Conservation (phyloP, 2,888 invertebrate genomes). For the Carabus problematicus region DNA sequence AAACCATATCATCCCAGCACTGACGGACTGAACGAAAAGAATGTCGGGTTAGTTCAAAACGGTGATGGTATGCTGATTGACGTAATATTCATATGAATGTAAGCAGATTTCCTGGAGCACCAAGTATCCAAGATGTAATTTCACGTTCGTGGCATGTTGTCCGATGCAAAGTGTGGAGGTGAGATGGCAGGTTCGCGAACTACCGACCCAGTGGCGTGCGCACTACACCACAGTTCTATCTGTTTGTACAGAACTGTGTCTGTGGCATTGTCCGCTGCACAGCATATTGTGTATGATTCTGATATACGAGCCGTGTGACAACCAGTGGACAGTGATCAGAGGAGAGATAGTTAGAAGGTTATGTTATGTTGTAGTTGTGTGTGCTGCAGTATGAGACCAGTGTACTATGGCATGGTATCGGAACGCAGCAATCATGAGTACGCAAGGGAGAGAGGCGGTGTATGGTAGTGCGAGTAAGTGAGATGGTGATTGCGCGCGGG, state of each 20-base stretch:
- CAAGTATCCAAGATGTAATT: constrained; percentile 29
- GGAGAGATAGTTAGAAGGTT: background rate
- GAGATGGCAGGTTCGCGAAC: constrained; percentile 22
- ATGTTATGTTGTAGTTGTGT: background rate
- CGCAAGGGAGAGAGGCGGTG: background rate
- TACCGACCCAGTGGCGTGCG: constrained; percentile 3
- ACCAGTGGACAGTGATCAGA: background rate
- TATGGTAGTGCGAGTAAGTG: constrained; percentile 2
- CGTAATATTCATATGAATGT: constrained; percentile 28
- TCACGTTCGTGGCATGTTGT: constrained; percentile 20
- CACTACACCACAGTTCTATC: background rate
- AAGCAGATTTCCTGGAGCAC: constrained; percentile 9
- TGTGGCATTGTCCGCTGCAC: too few relatives aligned
- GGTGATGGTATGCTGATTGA: constrained; percentile 18
- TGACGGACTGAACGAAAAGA: too few relatives aligned
- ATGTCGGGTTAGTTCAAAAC: constrained; percentile 1
- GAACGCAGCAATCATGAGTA: constrained; percentile 5
- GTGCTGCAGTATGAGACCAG: background rate
- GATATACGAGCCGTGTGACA: too few relatives aligned
- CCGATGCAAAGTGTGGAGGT: constrained; percentile 24
- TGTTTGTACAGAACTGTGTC: background rate
- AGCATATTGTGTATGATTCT: too few relatives aligned
- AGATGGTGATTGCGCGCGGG: constrained; percentile 9
- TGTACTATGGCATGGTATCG: background rate
- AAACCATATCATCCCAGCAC: too few relatives aligned